Evolutionary conservation across 2,888 invertebrate species (phyloP), one percentile per base, ranked within the genome.

Genomic region (Rhagonycha fulva): DNA sequence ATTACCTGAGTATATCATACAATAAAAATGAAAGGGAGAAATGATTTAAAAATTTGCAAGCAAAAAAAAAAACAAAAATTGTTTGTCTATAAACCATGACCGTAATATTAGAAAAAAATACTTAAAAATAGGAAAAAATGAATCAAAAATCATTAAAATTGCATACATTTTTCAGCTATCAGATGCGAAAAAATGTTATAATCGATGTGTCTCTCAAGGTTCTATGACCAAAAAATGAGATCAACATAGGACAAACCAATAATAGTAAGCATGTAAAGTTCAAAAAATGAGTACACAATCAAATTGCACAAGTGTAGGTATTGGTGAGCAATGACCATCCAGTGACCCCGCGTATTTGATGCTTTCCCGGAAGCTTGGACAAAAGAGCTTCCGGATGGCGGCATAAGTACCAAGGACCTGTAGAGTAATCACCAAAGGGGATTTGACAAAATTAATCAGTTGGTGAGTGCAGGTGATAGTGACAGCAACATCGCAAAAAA

Each of bases 281-380:
- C 73, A 74, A 76, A 66, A 68, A 77, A 74, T 74, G 76, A 71
- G 74, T n/a, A 74, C 76, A 77, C 71, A 63, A 75, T 70, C 70
- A 71, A 80, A 80, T 83, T 83, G 83, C 82, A 82, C 82, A 82
- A 83, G 75, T 75, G 63, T 81, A 81, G 78, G 74, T 76, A 79
- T 80, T 80, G 81, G 84, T 86, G 86, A 84, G 85, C 86, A 86
- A 86, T 88, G 88, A 87, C 87, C 87, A 88, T 87, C 87, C 87
- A 87, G 84, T 88, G 88, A 88, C 87, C 87, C 88, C 86, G 87
- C 86, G 86, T 85, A 83, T 83, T 84, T 81, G 83, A 83, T 85
- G 85, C 86, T 88, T 88, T 88, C 87, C 88, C 88, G 88, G 88
- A 88, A 87, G 86, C 85, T 83, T 83, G 82, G 84, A 87, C 87